These are phyloP conservation scores for Drosophila paranaensis DNA, from an alignment of 2,888 invertebrate genomes.

Conservation along the genomic window DNA sequence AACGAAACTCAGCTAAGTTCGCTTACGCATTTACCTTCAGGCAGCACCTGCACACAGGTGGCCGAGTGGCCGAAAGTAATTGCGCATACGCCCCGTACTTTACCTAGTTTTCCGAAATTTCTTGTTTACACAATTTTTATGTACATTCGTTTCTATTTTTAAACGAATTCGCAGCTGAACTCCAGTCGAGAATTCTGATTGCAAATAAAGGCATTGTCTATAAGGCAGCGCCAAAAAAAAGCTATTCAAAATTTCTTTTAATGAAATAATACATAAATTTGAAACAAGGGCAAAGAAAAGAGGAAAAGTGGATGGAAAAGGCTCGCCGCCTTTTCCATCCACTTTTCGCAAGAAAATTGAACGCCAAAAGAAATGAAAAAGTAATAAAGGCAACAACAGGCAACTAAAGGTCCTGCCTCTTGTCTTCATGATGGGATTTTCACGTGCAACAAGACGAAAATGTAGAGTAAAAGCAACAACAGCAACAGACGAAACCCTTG, in stretches of 20 bases:
- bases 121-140: slow-evolving; percentile 51
- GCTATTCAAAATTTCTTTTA: slow-evolving; percentile 20
- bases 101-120: slow-evolving; percentile 13
- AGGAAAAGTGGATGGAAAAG: slow-evolving; percentile 10
- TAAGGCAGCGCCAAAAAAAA: slow-evolving; percentile 6
- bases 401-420: slow-evolving; percentile 39
- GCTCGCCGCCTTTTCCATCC: too few species aligned
- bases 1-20: slow-evolving; percentile 48
- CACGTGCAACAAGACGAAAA: slow-evolving; percentile 54
- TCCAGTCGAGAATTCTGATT: slow-evolving; percentile 18
- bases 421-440: slow-evolving; percentile 69
- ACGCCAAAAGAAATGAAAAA: slow-evolving; percentile 54
- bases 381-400: slow-evolving; percentile 47
- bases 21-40: slow-evolving; percentile 43
- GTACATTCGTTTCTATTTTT: slow-evolving; percentile 45
- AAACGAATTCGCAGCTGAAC: slow-evolving; percentile 48
- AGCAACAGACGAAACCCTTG: slow-evolving; percentile 58
- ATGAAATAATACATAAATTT: slow-evolving; percentile 38
- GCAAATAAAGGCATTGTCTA: background rate
- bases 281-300: slow-evolving; percentile 22
- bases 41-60: slow-evolving; percentile 8
- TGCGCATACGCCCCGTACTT: slow-evolving; percentile 60
- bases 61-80: slow-evolving; percentile 27
- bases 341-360: slow-evolving; percentile 36
- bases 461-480: slow-evolving; percentile 7